These are phyloP conservation scores for Anthophora plumipes DNA, from an alignment of 2,888 invertebrate species.

Conservation along the genomic window DNA sequence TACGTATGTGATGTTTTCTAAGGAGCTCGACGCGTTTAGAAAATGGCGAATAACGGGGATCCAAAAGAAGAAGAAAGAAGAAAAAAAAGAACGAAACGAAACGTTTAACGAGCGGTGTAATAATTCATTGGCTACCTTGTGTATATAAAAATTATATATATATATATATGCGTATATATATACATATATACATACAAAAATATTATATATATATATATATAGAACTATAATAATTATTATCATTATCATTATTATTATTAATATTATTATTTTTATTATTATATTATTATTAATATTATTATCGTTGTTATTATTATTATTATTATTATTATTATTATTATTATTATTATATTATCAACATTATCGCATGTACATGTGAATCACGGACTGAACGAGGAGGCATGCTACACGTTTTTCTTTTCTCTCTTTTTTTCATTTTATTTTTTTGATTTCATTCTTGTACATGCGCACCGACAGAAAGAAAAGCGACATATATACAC, in stretches of 20 bases:
- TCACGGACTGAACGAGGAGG: constrained; percentile 59
- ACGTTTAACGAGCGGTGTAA: constrained; percentile 63
- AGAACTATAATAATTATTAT: constrained; percentile 57
- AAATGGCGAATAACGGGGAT: constrained; percentile 44
- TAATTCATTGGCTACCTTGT: constrained; percentile 69
- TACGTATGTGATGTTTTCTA: constrained; percentile 55
- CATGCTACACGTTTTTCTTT: constrained; percentile 57
- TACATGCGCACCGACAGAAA: constrained; percentile 38
- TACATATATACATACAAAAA: constrained; percentile 26
- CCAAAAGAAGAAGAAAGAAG: too few relatives aligned
- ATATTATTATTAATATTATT: constrained; percentile 47
- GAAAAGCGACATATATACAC: too few relatives aligned
- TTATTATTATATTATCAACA: constrained; percentile 55
- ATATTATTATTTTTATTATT: constrained; percentile 39
- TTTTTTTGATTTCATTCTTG: constrained; percentile 42
- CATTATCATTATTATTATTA: constrained; percentile 45
- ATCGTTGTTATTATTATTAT: constrained; percentile 45
- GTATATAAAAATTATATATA: constrained; percentile 65
- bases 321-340: constrained; percentile 34
- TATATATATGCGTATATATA: constrained; percentile 52
- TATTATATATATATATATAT: constrained; percentile 56
- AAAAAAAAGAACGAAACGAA: constrained; percentile 53
- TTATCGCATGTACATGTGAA: constrained; percentile 61
- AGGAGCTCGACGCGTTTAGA: constrained; percentile 48
- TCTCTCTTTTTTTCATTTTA: constrained; percentile 46